Evolutionary conservation across 2,888 invertebrate species (phyloP), one percentile per base, ranked within the genome.

Genomic region (Caenorhabditis sinica): DNA sequence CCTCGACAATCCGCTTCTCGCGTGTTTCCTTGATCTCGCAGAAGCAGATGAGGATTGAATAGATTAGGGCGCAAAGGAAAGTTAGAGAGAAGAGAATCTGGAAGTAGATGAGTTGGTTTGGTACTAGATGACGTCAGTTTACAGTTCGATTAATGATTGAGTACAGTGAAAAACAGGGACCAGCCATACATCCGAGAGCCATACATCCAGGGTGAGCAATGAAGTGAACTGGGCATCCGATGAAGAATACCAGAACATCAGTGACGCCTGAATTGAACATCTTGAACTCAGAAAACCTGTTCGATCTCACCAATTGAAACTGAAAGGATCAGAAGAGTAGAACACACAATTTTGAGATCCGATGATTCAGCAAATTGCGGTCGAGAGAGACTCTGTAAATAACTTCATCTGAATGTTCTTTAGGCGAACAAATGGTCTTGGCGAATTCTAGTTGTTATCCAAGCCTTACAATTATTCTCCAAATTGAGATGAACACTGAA

Each of bases 171-270:
- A 73, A 83, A 30, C 77, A 77, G 0, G 61, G 63, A 23, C 83
- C 77, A 9, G 71, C 53, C 83, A 83, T 83, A 53, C 83, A 83
- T 2, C 68, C 73, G 3, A 83, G 76, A n/a, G 77, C 51, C 53
- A 73, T 73, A 43, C 83, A 83, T 33, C 73, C 83, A 9, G 60
- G 23, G 63, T 83, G 72, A 5, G 73, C 49, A 13, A 45, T 20
- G 9, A 76, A 73, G 6, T 74, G 43, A 23, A 63, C 30, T 13
- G 61, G 73, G n/a, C 77, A 83, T n/a, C 61, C 63, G n/a, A 77
- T 9, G 20, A 79, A 58, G 28, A 83, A 60, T 4, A 79, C 71
- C 1, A 79, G 9, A 1, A 79, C 25, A 17, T 83, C 83, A 6
- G 58, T 23, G 25, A 66, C 4, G 6, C 82, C 82, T 81, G 28